These are phyloP conservation scores for Neomonachus schauinslandi DNA, from an alignment of 2,113 vertebrate species.

Conservation along the genomic window DNA sequence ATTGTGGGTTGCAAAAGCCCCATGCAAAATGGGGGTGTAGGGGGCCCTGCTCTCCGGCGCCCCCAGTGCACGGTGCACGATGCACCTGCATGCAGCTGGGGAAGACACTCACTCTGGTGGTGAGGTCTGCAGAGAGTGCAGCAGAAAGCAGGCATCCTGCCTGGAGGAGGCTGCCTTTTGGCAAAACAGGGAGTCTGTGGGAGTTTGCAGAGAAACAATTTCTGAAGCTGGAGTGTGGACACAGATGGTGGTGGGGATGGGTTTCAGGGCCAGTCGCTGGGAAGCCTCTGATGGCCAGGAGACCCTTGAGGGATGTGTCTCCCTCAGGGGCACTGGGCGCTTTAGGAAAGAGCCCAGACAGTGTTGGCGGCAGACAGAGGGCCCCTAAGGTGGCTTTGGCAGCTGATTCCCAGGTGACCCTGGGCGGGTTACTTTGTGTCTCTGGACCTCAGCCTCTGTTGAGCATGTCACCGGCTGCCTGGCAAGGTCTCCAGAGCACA, in stretches of 20 bases:
- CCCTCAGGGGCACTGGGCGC: background rate
- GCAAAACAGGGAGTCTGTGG: background rate
- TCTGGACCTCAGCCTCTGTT: background rate
- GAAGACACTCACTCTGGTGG: background rate
- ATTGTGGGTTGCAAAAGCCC: background rate
- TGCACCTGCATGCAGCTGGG: background rate
- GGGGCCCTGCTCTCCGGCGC: background rate
- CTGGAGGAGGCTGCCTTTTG: background rate
- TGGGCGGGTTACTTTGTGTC: background rate
- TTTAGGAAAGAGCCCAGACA: rapidly evolving
- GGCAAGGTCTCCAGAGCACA: background rate
- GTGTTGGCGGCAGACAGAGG: background rate
- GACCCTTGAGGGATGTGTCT: background rate
- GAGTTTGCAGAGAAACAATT: background rate
- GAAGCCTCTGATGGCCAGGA: background rate
- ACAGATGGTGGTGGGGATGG: background rate
- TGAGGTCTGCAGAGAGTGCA: background rate
- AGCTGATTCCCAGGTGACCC: background rate
- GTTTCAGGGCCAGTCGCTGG: background rate
- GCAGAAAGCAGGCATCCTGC: background rate
- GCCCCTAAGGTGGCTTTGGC: background rate
- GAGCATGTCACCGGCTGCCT: background rate
- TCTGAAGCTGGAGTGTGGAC: no score
- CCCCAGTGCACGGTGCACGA: background rate
- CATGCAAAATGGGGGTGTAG: background rate